Evolutionary conservation across 2,797 vertebrate species (phyloP), one percentile per base, ranked within the genome.

Genomic region (Petrocephalus sullivani): DNA sequence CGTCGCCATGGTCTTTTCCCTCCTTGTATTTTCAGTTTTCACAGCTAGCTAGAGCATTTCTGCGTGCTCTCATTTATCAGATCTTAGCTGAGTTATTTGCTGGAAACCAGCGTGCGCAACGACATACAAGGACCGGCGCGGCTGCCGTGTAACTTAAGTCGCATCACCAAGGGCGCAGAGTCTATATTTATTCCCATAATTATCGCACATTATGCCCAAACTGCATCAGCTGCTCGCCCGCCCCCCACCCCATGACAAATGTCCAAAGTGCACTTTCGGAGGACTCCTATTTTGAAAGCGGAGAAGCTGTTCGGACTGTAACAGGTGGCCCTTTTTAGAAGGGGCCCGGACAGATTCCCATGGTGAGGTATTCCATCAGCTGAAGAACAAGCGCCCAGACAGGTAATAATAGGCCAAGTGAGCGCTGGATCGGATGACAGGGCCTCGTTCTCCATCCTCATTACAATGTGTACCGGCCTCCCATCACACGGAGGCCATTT

Each of bases 141-240:
- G n/a, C 81, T 53, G 49, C 81, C 21, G 2, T 53, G 41, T 83
- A 83, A 83, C 81, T 83, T 83, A 83, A 83, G 49, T 53, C 92
- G 92, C 93, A 94, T 95, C 95, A 91, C 94, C 94, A 94, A 94
- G 94, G 94, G 93, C 93, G 91, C 92, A 94, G 93, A 94, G 95
- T 92, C 92, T 92, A 93, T 92, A 95, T 93, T 93, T 90, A 92
- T 94, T 96, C 95, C 94, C 93, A 94, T 95, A 94, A 94, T 96
- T 96, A 96, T 94, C 90, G 91, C 93, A 95, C 95, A 96, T 96
- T 96, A 96, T 92, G 94, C 91, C 93, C 95, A 95, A 95, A 96
- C 96, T 91, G 89, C 92, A 90, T 95, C 95, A 96, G 95, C 95
- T 96, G 95, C 94, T 94, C 90, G 92, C 53, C 82, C 64, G 78